Conservation (phyloP, 2,888 invertebrate genomes). For the Apamea anceps region DNA sequence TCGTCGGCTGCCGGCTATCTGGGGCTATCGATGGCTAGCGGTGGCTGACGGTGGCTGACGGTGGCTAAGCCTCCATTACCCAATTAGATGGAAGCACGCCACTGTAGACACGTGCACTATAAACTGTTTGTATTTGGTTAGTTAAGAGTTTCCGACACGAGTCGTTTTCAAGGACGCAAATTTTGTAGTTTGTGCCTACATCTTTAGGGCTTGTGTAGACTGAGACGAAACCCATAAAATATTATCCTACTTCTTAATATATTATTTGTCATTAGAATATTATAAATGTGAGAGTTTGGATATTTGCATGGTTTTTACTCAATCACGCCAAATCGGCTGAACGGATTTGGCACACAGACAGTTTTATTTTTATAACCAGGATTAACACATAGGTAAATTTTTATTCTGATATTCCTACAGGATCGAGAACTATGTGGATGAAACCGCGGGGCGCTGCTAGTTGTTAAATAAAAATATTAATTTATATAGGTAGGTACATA, state of each 20-base stretch:
- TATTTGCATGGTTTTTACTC: no score
- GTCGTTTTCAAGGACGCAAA: neutral
- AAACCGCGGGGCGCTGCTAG: no score
- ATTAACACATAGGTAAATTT: no score
- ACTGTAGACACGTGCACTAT: neutral
- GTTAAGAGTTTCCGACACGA: neutral
- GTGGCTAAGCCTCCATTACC: conserved; percentile 2
- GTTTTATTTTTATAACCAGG: no score
- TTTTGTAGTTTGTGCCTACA: neutral
- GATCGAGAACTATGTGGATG: no score
- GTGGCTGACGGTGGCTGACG: neutral
- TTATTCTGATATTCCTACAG: no score
- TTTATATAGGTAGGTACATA: neutral
- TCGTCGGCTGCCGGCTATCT: neutral
- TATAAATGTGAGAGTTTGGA: no score
- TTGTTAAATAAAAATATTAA: neutral
- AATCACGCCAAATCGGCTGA: no score
- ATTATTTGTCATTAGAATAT: no score
- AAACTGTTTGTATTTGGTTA: neutral
- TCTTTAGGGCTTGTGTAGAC: neutral
- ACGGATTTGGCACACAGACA: no score
- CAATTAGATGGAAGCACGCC: conserved; percentile 1
- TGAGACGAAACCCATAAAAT: neutral
- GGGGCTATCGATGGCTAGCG: neutral
- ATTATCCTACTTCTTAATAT: no score